phyloP scores from a whole-genome alignment of 1,140 invertebrate genomes.

The Mesaphorura yosii region DNA sequence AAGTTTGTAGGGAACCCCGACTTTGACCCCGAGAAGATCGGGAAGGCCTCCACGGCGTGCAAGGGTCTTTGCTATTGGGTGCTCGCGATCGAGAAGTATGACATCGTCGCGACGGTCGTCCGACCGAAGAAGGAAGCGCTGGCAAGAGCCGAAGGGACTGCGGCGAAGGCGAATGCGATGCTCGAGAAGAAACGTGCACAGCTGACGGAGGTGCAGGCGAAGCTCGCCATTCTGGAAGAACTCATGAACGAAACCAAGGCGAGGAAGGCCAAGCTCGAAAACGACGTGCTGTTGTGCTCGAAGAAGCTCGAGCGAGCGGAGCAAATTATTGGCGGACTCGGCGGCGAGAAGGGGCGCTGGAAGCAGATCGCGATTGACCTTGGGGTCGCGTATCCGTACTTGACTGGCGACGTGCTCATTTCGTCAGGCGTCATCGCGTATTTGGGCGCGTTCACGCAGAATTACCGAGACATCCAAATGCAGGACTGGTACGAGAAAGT shows the following conservation, averaged over 20 bases:
- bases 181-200: conserved; percentile 57
- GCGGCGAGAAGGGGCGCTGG: conserved; percentile 73
- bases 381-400: conserved; percentile 47
- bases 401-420: conserved; percentile 69
- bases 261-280: conserved; percentile 49
- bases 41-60: conserved; percentile 45
- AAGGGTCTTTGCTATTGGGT: conserved; percentile 76
- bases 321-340: conserved; percentile 76
- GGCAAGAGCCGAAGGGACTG: conserved; percentile 58
- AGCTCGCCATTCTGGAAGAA: conserved; percentile 50
- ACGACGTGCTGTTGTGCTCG: conserved; percentile 74
- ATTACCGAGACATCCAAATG: conserved; percentile 58
- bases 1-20: conserved; percentile 67
- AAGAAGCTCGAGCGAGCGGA: conserved; percentile 83
- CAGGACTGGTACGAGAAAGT: conserved; percentile 58
- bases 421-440: conserved; percentile 81
- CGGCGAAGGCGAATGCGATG: conserved; percentile 54
- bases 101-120: conserved; percentile 78
- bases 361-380: conserved; percentile 59
- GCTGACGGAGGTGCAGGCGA: conserved; percentile 57
- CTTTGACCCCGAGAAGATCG: conserved; percentile 86
- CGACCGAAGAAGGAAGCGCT: conserved; percentile 70
- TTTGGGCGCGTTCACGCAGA: conserved; percentile 75
- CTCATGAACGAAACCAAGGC: conserved; percentile 45
- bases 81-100: conserved; percentile 82